Evolutionary conservation across 2,888 invertebrate species (phyloP).

Genomic region (Synergus japonicus): DNA sequence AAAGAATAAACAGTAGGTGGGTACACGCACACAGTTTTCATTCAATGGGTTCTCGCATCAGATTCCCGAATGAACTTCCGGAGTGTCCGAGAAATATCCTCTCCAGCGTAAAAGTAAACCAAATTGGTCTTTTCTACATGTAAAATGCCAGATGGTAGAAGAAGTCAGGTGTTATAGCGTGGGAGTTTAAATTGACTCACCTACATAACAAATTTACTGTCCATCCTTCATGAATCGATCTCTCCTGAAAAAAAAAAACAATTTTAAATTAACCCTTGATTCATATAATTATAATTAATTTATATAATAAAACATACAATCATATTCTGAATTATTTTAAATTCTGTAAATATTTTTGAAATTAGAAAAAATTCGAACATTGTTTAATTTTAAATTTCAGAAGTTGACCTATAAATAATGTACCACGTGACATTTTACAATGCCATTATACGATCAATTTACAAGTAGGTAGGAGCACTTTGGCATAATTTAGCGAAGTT

Average conservation of each 20-base stretch:
- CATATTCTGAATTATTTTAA: no score
- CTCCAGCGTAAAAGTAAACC: conserved; percentile 2
- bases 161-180: neutral
- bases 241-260: neutral
- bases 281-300: neutral
- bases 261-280: neutral
- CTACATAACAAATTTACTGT: conserved; percentile 34
- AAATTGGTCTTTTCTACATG: neutral
- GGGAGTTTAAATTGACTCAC: conserved; percentile 16
- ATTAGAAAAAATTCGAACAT: neutral
- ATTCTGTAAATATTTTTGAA: neutral
- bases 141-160: neutral
- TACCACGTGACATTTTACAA: neutral
- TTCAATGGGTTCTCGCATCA: conserved; percentile 38
- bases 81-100: conserved; percentile 22
- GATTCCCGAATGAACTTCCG: conserved; percentile 38
- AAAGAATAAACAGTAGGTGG: conserved; percentile 30
- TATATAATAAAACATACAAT: no score
- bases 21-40: conserved; percentile 17
- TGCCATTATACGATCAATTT: neutral
- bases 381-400: neutral
- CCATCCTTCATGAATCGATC: conserved; percentile 22
- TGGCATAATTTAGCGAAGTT: conserved; percentile 2
- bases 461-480: neutral
- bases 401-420: neutral